phyloP scores from a whole-genome alignment of 2,888 invertebrate species.

The Galerucella nymphaeae region DNA sequence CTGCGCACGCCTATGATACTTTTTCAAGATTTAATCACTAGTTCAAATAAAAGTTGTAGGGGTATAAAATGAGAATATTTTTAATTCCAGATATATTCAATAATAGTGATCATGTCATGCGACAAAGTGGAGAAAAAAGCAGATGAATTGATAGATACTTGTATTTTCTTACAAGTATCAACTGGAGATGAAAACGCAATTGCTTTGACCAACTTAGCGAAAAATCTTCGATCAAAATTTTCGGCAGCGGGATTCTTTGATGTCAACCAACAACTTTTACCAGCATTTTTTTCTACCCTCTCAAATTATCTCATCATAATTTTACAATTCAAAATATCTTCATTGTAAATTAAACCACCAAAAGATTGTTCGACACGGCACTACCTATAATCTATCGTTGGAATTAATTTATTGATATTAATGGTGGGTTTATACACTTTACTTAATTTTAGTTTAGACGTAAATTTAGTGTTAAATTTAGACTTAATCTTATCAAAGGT shows the following conservation, averaged over 20 bases:
- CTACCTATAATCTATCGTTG: no score
- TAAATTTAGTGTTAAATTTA: no score
- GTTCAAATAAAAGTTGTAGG: no score
- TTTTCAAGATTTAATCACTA: no score
- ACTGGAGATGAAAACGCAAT: constrained; percentile 20
- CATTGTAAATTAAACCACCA: neutral
- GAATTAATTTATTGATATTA: no score
- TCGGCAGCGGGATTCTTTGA: constrained; percentile 27
- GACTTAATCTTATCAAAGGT: no score
- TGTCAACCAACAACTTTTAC: constrained; percentile 19
- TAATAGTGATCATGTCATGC: constrained; percentile 20
- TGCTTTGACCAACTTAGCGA: constrained; percentile 7
- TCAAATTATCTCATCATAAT: constrained; percentile 28
- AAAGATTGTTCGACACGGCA: neutral
- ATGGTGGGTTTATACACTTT: no score
- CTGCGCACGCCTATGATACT: no score
- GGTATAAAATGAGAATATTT: no score
- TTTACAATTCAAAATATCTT: constrained; percentile 20
- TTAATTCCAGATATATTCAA: constrained; percentile 16
- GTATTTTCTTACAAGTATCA: constrained; percentile 19
- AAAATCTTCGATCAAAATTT: constrained; percentile 19
- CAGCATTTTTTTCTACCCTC: constrained; percentile 14
- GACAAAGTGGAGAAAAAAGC: constrained; percentile 23
- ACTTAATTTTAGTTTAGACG: no score
- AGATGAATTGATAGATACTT: constrained; percentile 16